Evolutionary conservation across 2,797 vertebrate genomes (phyloP).

Genomic region (Hyperoplus immaculatus): DNA sequence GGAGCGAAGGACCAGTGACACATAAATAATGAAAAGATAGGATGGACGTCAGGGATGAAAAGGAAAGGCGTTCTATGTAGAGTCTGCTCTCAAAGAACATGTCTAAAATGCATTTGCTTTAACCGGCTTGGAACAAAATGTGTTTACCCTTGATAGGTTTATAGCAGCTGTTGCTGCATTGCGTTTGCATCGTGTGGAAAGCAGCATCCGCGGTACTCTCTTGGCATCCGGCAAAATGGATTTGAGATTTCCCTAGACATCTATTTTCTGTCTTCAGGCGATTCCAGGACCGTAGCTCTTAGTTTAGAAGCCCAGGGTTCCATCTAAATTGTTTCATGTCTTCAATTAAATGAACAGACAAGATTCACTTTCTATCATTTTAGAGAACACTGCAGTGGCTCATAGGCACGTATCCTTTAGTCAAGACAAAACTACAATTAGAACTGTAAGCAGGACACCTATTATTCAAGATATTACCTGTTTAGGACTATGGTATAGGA

Average conservation of each 20-base stretch:
- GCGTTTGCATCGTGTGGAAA: conserved; percentile 49
- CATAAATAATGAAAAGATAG: conserved; percentile 62
- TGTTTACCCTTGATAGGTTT: conserved; percentile 50
- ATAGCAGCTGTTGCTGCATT: conserved; percentile 50
- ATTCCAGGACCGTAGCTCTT: conserved; percentile 28
- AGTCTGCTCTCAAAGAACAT: conserved; percentile 52
- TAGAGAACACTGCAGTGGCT: conserved; percentile 12
- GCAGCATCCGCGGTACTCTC: conserved; percentile 25
- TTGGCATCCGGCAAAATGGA: conserved; percentile 11
- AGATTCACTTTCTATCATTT: conserved; percentile 2
- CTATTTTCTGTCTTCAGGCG: conserved; percentile 34
- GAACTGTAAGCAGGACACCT: not conserved
- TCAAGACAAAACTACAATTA: not conserved
- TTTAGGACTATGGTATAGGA: not conserved
- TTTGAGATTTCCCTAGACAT: conserved; percentile 49
- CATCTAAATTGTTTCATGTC: conserved; percentile 14
- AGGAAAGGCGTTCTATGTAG: conserved; percentile 12
- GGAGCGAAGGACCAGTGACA: conserved; percentile 37
- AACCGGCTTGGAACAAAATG: conserved; percentile 34
- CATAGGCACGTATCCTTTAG: not conserved
- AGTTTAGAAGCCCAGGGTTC: conserved; percentile 23
- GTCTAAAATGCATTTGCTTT: conserved; percentile 50
- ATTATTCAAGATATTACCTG: not conserved
- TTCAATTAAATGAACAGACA: conserved; percentile 16
- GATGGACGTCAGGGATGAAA: conserved; percentile 31